A percentile compares a stretch with the other conserved stretches of the same genome.
Conservation (phyloP, 2,113 vertebrate species). For the Nycticorax nycticorax region DNA sequence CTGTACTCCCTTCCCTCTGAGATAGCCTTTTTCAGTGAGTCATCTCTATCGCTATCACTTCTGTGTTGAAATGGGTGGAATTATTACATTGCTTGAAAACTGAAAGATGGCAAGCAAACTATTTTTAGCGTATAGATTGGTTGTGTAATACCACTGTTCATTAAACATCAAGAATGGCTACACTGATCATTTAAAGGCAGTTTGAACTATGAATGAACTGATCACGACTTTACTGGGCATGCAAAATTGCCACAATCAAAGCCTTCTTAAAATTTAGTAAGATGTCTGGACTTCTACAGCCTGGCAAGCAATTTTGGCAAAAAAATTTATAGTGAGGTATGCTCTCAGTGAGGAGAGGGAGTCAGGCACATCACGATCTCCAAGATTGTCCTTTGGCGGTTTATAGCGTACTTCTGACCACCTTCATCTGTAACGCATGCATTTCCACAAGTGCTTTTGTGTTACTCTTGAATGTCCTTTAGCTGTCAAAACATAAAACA, state of each 20-base stretch:
- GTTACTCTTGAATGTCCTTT: not conserved
- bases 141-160: not conserved
- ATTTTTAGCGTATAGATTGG: not conserved
- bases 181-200: not conserved
- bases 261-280: not conserved
- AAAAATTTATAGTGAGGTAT: not conserved
- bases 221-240: not conserved
- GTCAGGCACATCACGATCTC: not conserved
- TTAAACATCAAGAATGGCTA: not conserved
- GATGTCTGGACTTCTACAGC: not conserved
- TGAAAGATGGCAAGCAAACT: not conserved
- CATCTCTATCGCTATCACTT: not conserved
- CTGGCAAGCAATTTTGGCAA: not conserved
- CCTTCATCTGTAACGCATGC: not conserved
- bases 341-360: not conserved
- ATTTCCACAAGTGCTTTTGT: not conserved
- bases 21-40: not conserved
- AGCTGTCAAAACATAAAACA: not conserved
- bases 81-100: not conserved
- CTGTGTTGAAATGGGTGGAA: not conserved
- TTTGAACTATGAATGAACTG: not conserved
- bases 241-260: not conserved
- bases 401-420: not conserved
- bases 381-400: not conserved
- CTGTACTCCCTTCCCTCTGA: not conserved